A percentile compares a stretch with the other conserved stretches of the same genome.
These are phyloP conservation scores for Hirtodrosophila cameraria DNA, from an alignment of 2,888 invertebrate genomes.

Conservation along the genomic window DNA sequence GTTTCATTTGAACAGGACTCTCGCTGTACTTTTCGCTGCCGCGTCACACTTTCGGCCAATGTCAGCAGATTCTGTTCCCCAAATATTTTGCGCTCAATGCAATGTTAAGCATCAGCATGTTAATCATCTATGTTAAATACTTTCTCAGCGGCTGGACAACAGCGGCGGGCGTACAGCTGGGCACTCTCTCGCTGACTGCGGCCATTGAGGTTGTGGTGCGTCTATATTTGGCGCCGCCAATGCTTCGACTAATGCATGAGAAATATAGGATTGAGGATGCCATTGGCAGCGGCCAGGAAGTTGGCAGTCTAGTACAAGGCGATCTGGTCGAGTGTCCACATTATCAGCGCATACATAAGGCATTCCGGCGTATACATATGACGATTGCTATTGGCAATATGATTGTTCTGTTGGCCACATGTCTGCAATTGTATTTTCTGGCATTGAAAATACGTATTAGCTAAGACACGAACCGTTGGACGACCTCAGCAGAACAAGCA, in stretches of 20 bases:
- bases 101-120: constrained; percentile 89
- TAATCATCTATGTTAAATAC: constrained; percentile 87
- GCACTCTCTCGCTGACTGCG: constrained; percentile 78
- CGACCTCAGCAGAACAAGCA: neutral
- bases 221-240: constrained; percentile 90
- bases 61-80: constrained; percentile 94
- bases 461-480: constrained; percentile 62
- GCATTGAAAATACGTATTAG: constrained; percentile 85
- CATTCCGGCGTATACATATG: constrained; percentile 91
- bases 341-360: constrained; percentile 89
- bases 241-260: constrained; percentile 89
- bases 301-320: constrained; percentile 90
- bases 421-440: constrained; percentile 88
- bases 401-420: constrained; percentile 88
- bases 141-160: constrained; percentile 85
- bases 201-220: constrained; percentile 90
- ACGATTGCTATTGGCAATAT: constrained; percentile 92
- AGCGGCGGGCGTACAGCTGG: constrained; percentile 86
- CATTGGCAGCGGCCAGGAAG: constrained; percentile 91
- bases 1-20: constrained; percentile 87
- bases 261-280: constrained; percentile 91
- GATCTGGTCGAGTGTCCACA: constrained; percentile 90
- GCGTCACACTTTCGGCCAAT: constrained; percentile 93
- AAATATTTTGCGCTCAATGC: constrained; percentile 93
- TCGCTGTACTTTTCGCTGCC: constrained; percentile 94